phyloP scores from a whole-genome alignment of 2,797 vertebrate species.

The Molossus molossus region DNA sequence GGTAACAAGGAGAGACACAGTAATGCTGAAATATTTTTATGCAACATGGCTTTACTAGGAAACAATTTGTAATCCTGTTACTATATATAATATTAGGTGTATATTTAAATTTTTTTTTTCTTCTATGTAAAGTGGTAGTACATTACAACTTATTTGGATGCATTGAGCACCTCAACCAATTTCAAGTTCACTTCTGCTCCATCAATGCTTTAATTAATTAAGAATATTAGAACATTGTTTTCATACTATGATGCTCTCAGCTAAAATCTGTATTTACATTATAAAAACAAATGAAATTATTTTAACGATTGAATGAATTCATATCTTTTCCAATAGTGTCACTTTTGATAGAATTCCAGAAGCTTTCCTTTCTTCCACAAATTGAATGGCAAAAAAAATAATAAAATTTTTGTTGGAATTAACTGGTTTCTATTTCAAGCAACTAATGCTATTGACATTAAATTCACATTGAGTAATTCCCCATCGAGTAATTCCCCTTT shows the following conservation, averaged over 20 bases:
- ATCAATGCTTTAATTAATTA: slow-evolving; percentile 15
- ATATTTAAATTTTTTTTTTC: background rate
- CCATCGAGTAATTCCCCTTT: background rate
- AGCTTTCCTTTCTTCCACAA: slow-evolving; percentile 38
- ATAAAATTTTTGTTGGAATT: slow-evolving; percentile 24
- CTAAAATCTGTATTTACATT: background rate
- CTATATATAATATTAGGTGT: background rate
- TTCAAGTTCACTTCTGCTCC: background rate
- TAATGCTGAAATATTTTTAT: background rate
- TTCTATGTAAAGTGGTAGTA: background rate
- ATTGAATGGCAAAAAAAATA: background rate
- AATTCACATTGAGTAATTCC: background rate
- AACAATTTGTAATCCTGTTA: background rate
- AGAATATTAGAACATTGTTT: background rate
- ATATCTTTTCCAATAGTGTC: background rate
- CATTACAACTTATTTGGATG: background rate
- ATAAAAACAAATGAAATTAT: background rate
- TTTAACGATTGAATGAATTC: background rate
- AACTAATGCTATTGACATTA: background rate
- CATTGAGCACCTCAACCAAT: background rate
- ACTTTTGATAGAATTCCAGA: slow-evolving; percentile 41
- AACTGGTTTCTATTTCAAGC: slow-evolving; percentile 26
- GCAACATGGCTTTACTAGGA: background rate
- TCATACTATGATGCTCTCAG: background rate
- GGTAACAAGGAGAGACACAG: background rate